Evolutionary conservation across 2,888 invertebrate species (phyloP), one percentile per base, ranked within the genome.

Genomic region (Idaea straminata): DNA sequence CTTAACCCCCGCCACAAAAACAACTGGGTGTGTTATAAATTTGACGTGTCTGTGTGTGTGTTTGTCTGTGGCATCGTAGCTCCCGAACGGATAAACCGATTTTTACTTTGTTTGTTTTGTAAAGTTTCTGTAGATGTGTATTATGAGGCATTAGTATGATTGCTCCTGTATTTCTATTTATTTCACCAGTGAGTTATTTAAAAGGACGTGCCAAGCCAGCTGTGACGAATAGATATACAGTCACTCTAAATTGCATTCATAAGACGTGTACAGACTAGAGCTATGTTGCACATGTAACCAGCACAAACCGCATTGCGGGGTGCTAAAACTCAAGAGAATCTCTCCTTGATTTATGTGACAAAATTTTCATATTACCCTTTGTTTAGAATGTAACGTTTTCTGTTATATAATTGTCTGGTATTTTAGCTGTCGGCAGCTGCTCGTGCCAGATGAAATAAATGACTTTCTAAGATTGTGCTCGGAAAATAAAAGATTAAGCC

Each of bases 241-340:
- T 47, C 47, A 47, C 47, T 2, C 47, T 47, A 47, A 47, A 13
- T 13, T 47, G 10, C 47, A 10, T 47, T 47, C 13, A 47, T 13
- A 6, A 47, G 47, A 47, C 47, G 47, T 47, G 47, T 13, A 47
- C 13, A 4, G 47, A 47, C 47, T 47, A 47, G 13, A 47, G 47
- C 10, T 7, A 47, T 47, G 47, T 47, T 47, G 47, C 47, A 47
- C 47, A 78, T 82, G 80, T 80, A 76, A 83, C 74, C 79, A 71
- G 72, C 73, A 72, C 13, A 66, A 72, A 74, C 88, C 84, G 88
- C 89, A 89, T 72, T 89, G 89, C 88, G 86, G 87, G 77, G 72
- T 72, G 70, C 72, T 81, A 80, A 82, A 82, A 77, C 76, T 69
- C 73, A 38, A 64, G 73, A 73, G 74, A 71, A 72, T 73, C 68